These are phyloP conservation scores for Diarsia dahlii DNA, from an alignment of 2,888 invertebrate species.

Conservation along the genomic window DNA sequence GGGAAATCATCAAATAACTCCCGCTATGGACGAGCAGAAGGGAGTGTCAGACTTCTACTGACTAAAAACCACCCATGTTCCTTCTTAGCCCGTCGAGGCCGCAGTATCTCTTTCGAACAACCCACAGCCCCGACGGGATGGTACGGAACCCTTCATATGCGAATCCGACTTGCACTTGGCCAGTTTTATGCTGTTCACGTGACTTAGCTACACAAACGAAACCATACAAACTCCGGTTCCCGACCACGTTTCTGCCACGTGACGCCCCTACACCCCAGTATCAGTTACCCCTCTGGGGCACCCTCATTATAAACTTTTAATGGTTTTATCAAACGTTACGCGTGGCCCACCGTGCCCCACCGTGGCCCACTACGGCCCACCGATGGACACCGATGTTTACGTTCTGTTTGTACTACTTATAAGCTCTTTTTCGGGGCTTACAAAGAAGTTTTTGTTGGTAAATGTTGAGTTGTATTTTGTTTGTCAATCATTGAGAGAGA, in stretches of 20 bases:
- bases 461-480: slow-evolving; percentile 9
- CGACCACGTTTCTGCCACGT: slow-evolving; percentile 4
- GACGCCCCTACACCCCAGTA: slow-evolving; percentile 46
- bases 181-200: neutral
- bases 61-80: too few relatives aligned
- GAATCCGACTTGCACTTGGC: too few relatives aligned
- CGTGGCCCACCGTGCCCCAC: slow-evolving; percentile 25
- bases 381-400: slow-evolving; percentile 56
- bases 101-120: too few relatives aligned
- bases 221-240: neutral
- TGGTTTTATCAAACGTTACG: slow-evolving; percentile 69
- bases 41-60: too few relatives aligned
- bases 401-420: slow-evolving; percentile 35
- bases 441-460: slow-evolving; percentile 7
- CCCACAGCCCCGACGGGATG: too few relatives aligned
- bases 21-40: too few relatives aligned
- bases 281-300: slow-evolving; percentile 54
- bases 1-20: too few relatives aligned
- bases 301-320: slow-evolving; percentile 78
- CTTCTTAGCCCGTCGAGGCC: too few relatives aligned
- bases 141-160: too few relatives aligned
- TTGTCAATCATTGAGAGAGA: slow-evolving; percentile 12
- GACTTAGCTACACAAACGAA: slow-evolving; percentile 7
- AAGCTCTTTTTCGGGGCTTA: slow-evolving; percentile 20
- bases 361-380: slow-evolving; percentile 16